Percentiles rank a stretch among this genome's conserved stretches.
phyloP scores from a whole-genome alignment of 2,797 vertebrate genomes.

The Cynopterus sphinx region DNA sequence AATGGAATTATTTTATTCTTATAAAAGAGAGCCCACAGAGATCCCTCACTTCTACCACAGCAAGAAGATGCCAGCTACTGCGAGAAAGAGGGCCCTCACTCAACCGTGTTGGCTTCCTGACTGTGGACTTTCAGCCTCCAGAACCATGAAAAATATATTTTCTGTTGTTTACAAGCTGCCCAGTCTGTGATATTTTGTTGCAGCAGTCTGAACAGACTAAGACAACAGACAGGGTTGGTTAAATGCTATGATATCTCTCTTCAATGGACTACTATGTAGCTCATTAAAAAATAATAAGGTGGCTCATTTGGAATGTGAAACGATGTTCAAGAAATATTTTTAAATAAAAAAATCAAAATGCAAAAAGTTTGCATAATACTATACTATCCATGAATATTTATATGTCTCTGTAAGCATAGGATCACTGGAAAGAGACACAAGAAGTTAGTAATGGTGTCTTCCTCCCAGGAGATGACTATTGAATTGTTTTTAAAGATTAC shows the following conservation, averaged over 20 bases:
- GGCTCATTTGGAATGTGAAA: neutral
- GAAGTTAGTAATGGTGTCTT: neutral
- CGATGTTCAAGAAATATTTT: slow-evolving; percentile 19
- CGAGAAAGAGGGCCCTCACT: neutral
- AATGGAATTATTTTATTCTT: neutral
- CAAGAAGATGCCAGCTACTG: neutral
- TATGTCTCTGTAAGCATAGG: neutral
- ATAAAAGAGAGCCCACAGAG: neutral
- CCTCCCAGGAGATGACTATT: neutral
- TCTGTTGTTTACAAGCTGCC: neutral
- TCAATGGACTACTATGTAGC: neutral
- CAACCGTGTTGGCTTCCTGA: neutral
- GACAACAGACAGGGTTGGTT: neutral
- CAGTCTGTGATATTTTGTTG: neutral
- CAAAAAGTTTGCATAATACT: neutral
- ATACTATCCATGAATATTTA: neutral
- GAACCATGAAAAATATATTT: neutral
- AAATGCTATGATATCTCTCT: neutral
- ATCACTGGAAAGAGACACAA: neutral
- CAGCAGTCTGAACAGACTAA: neutral
- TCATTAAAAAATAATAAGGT: neutral
- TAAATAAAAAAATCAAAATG: slow-evolving; percentile 3
- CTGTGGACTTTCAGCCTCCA: neutral
- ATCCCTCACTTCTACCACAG: neutral
- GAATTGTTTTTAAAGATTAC: neutral